Conservation (phyloP, 2,113 vertebrate species). For the Paramormyrops kingsleyae region DNA sequence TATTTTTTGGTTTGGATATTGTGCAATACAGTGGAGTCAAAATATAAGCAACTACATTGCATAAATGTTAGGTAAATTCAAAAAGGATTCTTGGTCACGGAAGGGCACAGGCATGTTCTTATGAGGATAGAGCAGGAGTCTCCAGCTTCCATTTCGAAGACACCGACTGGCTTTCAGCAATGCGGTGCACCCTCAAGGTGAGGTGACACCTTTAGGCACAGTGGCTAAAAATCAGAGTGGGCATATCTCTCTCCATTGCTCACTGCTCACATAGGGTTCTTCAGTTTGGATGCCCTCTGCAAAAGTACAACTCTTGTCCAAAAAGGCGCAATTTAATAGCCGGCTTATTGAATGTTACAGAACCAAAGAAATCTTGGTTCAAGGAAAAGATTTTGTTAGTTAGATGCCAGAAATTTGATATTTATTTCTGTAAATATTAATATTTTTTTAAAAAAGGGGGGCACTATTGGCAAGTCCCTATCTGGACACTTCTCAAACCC, state of each 20-base stretch:
- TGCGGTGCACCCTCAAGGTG: constrained; percentile 30
- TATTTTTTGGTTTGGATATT: neutral
- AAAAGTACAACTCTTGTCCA: constrained; percentile 40
- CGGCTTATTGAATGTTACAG: constrained; percentile 34
- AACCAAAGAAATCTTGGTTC: constrained; percentile 46
- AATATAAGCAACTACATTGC: neutral
- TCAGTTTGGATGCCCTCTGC: constrained; percentile 52
- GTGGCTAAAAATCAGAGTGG: constrained; percentile 44
- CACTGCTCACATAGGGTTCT: constrained; percentile 2
- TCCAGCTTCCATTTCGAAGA: neutral
- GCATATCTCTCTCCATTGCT: constrained; percentile 29
- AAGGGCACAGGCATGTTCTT: neutral
- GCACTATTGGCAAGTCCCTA: constrained; percentile 19
- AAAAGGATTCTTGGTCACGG: neutral
- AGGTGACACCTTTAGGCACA: constrained; percentile 49
- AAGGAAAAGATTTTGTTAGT: constrained; percentile 41
- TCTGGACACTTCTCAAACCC: neutral
- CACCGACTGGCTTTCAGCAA: neutral
- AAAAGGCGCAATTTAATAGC: constrained; percentile 50
- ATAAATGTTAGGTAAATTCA: neutral
- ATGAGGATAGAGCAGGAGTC: neutral
- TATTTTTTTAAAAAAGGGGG: constrained; percentile 39
- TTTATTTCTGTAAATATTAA: constrained; percentile 42
- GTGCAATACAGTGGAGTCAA: neutral
- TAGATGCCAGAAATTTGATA: constrained; percentile 28